These are phyloP conservation scores for Mimachlamys varia DNA, from an alignment of 2,888 invertebrate genomes.

Conservation along the genomic window DNA sequence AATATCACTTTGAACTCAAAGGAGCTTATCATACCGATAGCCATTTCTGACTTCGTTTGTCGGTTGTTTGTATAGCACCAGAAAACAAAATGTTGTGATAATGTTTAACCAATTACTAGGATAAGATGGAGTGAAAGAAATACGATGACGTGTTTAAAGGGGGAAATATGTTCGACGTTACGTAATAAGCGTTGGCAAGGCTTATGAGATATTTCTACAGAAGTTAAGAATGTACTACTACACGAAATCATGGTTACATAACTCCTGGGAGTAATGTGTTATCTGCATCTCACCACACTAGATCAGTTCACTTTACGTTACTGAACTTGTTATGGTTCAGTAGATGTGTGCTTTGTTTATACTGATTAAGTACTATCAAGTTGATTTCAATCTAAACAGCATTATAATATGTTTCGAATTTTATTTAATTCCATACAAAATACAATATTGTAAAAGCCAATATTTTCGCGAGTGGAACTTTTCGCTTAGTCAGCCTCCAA, in stretches of 20 bases:
- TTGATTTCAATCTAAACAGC: too few relatives aligned
- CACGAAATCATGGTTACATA: neutral
- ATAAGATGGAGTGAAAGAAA: neutral
- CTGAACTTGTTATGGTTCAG: too few relatives aligned
- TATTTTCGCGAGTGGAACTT: too few relatives aligned
- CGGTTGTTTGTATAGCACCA: neutral
- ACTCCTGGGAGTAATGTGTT: neutral
- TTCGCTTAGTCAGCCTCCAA: too few relatives aligned
- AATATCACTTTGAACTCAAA: slow-evolving; percentile 17
- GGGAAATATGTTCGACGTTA: neutral
- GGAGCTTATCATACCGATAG: neutral
- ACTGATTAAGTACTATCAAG: too few relatives aligned
- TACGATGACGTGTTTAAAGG: neutral
- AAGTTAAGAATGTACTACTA: neutral
- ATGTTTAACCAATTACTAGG: too few relatives aligned
- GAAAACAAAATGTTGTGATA: neutral
- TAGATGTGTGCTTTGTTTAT: too few relatives aligned
- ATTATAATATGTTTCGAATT: too few relatives aligned
- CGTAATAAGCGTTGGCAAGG: neutral
- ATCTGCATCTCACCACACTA: neutral
- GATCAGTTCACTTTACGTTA: too few relatives aligned
- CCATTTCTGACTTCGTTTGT: neutral
- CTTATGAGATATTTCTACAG: neutral
- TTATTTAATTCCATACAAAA: too few relatives aligned
- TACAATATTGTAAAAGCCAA: too few relatives aligned